Conservation (phyloP, 1,140 invertebrate genomes). For the Lepidurus packardi region DNA sequence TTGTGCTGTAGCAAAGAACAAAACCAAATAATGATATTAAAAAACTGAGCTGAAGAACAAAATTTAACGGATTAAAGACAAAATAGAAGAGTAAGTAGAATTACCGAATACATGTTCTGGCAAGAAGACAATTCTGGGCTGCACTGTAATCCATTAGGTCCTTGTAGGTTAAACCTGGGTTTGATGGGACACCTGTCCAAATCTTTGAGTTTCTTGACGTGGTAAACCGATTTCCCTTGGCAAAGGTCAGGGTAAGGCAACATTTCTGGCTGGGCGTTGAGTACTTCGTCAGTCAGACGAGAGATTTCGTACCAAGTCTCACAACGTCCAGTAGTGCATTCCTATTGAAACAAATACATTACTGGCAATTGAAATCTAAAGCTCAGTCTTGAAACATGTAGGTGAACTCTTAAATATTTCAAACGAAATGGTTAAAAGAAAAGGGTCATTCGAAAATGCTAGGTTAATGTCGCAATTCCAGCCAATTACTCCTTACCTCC, state of each 20-base stretch:
- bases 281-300: conserved; percentile 26
- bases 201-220: conserved; percentile 40
- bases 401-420: too few relatives aligned
- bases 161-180: conserved; percentile 36
- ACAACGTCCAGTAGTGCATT: conserved; percentile 34
- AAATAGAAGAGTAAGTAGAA: neutral
- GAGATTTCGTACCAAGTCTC: conserved; percentile 34
- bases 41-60: neutral
- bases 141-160: conserved; percentile 26
- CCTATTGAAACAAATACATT: conserved; percentile 17
- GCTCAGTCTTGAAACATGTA: too few relatives aligned
- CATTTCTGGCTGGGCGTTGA: conserved; percentile 28
- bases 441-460: too few relatives aligned
- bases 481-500: conserved; percentile 4
- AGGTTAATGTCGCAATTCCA: too few relatives aligned
- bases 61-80: neutral
- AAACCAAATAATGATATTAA: neutral
- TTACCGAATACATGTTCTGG: conserved; percentile 29
- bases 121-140: conserved; percentile 16
- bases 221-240: conserved; percentile 37
- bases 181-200: conserved; percentile 39
- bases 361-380: too few relatives aligned
- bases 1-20: conserved; percentile 23
- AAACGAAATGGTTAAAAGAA: too few relatives aligned
- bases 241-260: conserved; percentile 38